phyloP scores from a whole-genome alignment of 1,140 invertebrate genomes.

The Goniozus legneri region DNA sequence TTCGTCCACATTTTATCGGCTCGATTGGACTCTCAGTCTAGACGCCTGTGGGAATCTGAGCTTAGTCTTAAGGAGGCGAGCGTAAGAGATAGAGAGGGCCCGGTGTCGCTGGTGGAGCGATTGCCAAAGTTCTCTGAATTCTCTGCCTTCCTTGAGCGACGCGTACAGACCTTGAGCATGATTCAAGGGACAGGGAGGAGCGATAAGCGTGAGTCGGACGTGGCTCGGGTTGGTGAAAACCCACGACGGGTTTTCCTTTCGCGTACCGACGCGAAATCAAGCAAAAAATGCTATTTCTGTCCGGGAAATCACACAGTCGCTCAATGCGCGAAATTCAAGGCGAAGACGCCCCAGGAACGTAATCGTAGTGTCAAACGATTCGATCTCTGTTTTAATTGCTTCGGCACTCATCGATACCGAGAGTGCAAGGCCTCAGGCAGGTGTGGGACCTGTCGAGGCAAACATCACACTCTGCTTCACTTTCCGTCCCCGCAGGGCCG shows the following conservation, averaged over 20 bases:
- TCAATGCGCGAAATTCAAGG: slow-evolving; percentile 3
- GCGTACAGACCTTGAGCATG: neutral
- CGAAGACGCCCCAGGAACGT: slow-evolving; percentile 1
- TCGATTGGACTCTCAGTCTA: too few species aligned
- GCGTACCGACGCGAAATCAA: neutral
- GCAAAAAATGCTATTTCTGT: slow-evolving; percentile 1
- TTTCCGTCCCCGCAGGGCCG: neutral
- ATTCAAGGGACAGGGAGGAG: neutral
- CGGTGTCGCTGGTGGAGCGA: too few species aligned
- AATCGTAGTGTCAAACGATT: neutral
- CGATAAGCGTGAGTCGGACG: neutral
- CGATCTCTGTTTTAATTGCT: slow-evolving; percentile 13
- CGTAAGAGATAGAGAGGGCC: too few species aligned
- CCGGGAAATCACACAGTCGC: neutral
- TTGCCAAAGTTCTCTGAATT: neutral
- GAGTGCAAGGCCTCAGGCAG: neutral
- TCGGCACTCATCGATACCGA: neutral
- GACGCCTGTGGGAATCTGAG: too few species aligned
- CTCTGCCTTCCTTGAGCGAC: slow-evolving; percentile 4
- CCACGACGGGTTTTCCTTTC: neutral
- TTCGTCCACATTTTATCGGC: too few species aligned
- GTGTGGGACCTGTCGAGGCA: neutral
- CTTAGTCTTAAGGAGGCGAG: neutral
- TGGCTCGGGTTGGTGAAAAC: neutral
- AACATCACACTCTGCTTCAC: slow-evolving; percentile 3